These are phyloP conservation scores for Zelleria hepariella DNA, from an alignment of 2,888 invertebrate species.

Conservation along the genomic window DNA sequence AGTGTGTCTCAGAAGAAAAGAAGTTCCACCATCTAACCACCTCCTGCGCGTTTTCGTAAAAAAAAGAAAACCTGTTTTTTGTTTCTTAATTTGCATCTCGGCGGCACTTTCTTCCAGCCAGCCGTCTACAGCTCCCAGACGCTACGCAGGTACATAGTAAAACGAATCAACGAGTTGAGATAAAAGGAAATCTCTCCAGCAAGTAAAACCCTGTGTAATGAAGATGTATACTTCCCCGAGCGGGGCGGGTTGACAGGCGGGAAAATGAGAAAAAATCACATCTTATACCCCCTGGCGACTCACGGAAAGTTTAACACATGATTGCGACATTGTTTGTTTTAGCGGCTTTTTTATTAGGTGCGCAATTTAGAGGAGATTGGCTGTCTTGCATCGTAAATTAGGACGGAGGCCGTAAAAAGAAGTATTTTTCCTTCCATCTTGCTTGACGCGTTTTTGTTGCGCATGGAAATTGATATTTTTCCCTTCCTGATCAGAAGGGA, in stretches of 20 bases:
- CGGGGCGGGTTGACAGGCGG: not conserved
- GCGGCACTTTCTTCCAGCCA: not conserved
- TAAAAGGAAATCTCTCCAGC: not conserved
- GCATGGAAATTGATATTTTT: too few relatives aligned
- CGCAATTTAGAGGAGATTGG: not conserved
- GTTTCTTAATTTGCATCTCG: not conserved
- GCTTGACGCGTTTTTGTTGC: not conserved
- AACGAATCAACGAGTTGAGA: not conserved
- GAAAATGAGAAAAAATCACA: slow-evolving; percentile 4
- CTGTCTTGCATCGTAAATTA: not conserved
- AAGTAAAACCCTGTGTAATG: not conserved
- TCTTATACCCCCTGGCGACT: not conserved
- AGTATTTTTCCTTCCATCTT: not conserved
- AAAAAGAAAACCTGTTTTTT: not conserved
- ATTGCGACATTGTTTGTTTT: not conserved
- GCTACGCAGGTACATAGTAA: not conserved
- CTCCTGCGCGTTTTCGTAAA: not conserved
- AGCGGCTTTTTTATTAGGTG: not conserved
- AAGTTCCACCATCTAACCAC: too few relatives aligned
- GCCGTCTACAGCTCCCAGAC: not conserved
- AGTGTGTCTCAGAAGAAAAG: too few relatives aligned
- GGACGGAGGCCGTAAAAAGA: not conserved
- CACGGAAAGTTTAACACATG: not conserved
- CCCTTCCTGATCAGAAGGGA: too few relatives aligned
- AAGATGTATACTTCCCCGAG: not conserved